Evolutionary conservation across 2,888 invertebrate genomes (phyloP), one percentile per base, ranked within the genome.

Genomic region (Maniola hyperantus): DNA sequence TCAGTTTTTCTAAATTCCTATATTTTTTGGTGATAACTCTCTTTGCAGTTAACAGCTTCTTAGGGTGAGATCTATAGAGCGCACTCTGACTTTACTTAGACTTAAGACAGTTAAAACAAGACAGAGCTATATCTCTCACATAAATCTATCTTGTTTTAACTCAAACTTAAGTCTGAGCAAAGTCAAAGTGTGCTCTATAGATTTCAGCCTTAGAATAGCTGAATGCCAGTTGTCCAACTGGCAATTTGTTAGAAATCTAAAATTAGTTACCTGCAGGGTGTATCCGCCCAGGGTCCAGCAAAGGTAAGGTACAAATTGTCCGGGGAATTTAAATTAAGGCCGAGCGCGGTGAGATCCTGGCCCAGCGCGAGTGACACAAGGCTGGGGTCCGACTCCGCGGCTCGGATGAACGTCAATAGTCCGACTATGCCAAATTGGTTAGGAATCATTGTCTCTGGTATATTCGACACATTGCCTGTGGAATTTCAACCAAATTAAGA

Each of bases 391-490:
- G 98, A 97, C 92, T 99, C 99, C 71, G 99, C 98, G 73, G 99
- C 98, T 84, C 99, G 95, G 78, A 99, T 99, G 92, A 99, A 99
- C 76, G 99, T 98, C 88, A 99, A 93, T 78, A 99, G 94, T 58
- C 99, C 99, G 75, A 99, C 99, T 94, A 99, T 99, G 79, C 99
- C 99, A 89, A 99, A 99, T 93, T 99, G 99, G 93, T 99, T 99
- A 79, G 97, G 97, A 75, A 99, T 98, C 99, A 99, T 99, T 84
- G 97, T 97, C 76, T 96, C 95, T 72, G 99, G 99, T 93, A 99
- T 99, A 93, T 99, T 99, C 87, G 99, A 97, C 82, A 99, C 98
- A 93, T 97, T 97, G 79, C 98, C 98, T 98, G 73, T 7, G 85
- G 55, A 89, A 84, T 72, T 39, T n/a, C 7, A 36, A 74, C 65